A percentile compares a stretch with the other conserved stretches of the same genome.
These are phyloP conservation scores for Coecobrya sp. DNA, from an alignment of 2,888 invertebrate genomes.

Conservation along the genomic window DNA sequence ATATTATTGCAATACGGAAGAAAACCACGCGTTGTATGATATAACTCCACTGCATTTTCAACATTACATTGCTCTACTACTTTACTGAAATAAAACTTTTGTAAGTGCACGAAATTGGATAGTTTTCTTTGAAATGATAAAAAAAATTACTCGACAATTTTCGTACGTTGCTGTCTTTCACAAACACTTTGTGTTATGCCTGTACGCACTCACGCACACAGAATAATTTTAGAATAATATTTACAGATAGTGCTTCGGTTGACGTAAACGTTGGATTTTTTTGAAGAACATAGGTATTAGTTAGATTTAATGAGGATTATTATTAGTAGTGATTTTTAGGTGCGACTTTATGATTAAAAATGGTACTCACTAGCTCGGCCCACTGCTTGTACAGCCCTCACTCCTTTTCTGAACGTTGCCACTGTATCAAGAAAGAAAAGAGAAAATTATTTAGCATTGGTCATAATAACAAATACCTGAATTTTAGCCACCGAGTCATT, in stretches of 20 bases:
- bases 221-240: slow-evolving; percentile 35
- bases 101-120: slow-evolving; percentile 46
- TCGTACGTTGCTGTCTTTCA: background rate
- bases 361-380: slow-evolving; percentile 98
- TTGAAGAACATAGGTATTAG: background rate
- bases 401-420: slow-evolving; percentile 99
- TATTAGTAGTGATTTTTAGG: slow-evolving; percentile 45
- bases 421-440: slow-evolving; percentile 90
- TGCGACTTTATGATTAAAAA: slow-evolving; percentile 20
- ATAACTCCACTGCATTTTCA: slow-evolving; percentile 41
- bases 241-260: slow-evolving; percentile 53
- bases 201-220: slow-evolving; percentile 67
- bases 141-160: slow-evolving; percentile 27
- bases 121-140: slow-evolving; percentile 9
- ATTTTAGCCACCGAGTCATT: slow-evolving; percentile 44
- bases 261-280: background rate
- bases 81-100: slow-evolving; percentile 11
- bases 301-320: background rate
- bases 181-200: slow-evolving; percentile 27
- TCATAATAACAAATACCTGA: background rate
- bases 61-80: slow-evolving; percentile 26
- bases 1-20: background rate
- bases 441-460: background rate
- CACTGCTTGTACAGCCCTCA: slow-evolving; percentile 99
- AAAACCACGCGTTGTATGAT: slow-evolving; percentile 23